phyloP scores from a whole-genome alignment of 1,140 invertebrate species.

The Venustaconcha ellipsiformis region DNA sequence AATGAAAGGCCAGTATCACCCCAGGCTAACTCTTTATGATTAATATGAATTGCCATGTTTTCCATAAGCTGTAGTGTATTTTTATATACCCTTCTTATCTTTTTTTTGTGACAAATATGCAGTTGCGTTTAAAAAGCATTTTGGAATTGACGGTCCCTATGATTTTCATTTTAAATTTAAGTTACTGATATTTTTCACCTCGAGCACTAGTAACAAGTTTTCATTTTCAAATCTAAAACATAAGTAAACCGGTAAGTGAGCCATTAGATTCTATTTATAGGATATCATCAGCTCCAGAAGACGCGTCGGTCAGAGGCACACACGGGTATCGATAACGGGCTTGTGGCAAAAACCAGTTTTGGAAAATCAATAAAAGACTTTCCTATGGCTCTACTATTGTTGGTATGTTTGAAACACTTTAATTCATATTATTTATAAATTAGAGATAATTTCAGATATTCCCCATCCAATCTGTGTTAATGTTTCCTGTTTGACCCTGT shows the following conservation, averaged over 20 bases:
- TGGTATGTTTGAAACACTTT: slow-evolving; percentile 10
- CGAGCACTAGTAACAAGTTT: too few relatives aligned
- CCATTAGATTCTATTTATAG: slow-evolving; percentile 5
- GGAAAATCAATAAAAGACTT: slow-evolving; percentile 45
- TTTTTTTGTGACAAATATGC: background rate
- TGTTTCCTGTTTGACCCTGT: too few relatives aligned
- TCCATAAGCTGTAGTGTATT: background rate
- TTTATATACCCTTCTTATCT: background rate
- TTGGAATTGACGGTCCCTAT: too few relatives aligned
- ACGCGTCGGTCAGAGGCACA: slow-evolving; percentile 39
- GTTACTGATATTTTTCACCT: too few relatives aligned
- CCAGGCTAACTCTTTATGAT: background rate
- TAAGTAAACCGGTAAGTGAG: too few relatives aligned
- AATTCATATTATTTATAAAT: too few relatives aligned
- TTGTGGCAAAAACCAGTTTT: slow-evolving; percentile 34
- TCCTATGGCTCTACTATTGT: slow-evolving; percentile 33
- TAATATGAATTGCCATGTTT: background rate
- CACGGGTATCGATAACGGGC: slow-evolving; percentile 15
- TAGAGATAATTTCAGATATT: too few relatives aligned
- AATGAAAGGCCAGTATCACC: background rate
- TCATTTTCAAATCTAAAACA: too few relatives aligned
- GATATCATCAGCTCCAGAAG: slow-evolving; percentile 32
- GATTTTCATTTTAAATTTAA: too few relatives aligned
- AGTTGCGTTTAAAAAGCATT: too few relatives aligned
- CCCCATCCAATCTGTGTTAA: too few relatives aligned